These are phyloP conservation scores for Teinopalpus imperialis DNA, from an alignment of 2,888 invertebrate genomes.

Conservation along the genomic window DNA sequence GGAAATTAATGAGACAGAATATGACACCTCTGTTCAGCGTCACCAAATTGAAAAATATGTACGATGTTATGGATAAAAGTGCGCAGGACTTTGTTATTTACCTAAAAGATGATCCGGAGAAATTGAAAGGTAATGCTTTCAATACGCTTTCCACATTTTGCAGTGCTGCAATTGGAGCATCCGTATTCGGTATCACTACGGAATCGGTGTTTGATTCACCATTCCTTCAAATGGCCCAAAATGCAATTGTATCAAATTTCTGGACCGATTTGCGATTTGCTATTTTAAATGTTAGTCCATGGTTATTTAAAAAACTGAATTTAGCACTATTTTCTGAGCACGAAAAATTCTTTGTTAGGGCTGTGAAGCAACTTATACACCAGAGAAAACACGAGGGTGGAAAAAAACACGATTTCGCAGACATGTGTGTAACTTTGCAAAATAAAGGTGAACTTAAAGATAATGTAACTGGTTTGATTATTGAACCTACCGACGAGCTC, in stretches of 20 bases:
- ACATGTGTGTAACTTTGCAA: conserved; percentile 33
- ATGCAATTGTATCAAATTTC: not conserved
- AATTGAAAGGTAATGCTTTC: conserved; percentile 25
- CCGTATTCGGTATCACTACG: conserved; percentile 13
- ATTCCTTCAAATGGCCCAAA: conserved; percentile 19
- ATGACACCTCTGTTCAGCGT: conserved; percentile 36
- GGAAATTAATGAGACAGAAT: conserved; percentile 36
- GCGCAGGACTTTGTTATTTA: conserved; percentile 24
- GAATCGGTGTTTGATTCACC: conserved; percentile 16
- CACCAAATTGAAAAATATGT: conserved; percentile 39
- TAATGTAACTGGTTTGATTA: conserved; percentile 39
- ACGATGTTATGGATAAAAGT: conserved; percentile 31
- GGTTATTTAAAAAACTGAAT: conserved; percentile 29
- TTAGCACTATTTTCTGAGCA: conserved; percentile 25
- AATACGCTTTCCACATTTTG: conserved; percentile 26
- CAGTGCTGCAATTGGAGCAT: conserved; percentile 31
- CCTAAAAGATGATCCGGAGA: conserved; percentile 24
- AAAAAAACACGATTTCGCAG: conserved; percentile 35
- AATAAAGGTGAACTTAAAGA: conserved; percentile 44
- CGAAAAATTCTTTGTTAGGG: conserved; percentile 34
- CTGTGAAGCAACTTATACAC: conserved; percentile 32
- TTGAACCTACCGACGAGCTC: conserved; percentile 52
- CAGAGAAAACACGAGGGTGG: conserved; percentile 28
- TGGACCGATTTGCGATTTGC: conserved; percentile 37
- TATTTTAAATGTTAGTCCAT: conserved; percentile 29